Conservation (phyloP, 2,797 vertebrate genomes). For the Chlorospingus semifuscus region DNA sequence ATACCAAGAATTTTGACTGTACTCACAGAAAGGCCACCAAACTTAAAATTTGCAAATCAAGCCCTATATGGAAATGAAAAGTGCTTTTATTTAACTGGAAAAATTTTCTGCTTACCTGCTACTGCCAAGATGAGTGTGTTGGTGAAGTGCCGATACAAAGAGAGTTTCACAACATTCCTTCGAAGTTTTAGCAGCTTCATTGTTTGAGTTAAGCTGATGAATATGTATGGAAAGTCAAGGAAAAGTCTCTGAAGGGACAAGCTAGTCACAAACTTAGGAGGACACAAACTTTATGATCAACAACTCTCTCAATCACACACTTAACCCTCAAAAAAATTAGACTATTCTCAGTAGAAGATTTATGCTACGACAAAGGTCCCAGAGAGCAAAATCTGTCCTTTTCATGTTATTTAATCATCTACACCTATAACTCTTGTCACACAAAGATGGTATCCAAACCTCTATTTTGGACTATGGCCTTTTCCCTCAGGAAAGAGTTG, state of each 20-base stretch:
- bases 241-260: slow-evolving; percentile 57
- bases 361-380: not conserved
- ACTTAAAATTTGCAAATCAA: not conserved
- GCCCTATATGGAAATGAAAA: not conserved
- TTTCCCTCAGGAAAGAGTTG: not conserved
- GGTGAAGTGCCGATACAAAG: slow-evolving; percentile 93
- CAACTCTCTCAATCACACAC: not conserved
- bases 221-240: slow-evolving; percentile 89
- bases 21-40: not conserved
- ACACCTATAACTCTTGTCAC: not conserved
- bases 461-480: not conserved
- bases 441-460: not conserved
- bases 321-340: not conserved
- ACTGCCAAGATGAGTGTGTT: slow-evolving; percentile 96
- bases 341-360: not conserved
- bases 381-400: not conserved
- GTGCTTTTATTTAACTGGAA: not conserved
- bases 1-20: not conserved
- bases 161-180: slow-evolving; percentile 92
- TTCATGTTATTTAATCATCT: not conserved
- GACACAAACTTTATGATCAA: not conserved
- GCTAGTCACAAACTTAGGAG: not conserved
- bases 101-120: slow-evolving; percentile 80
- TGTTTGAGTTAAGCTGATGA: slow-evolving; percentile 96
- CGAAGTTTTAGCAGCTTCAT: slow-evolving; percentile 92